These are phyloP conservation scores for Euzetes globulus DNA, from an alignment of 2,888 invertebrate species.

Conservation along the genomic window DNA sequence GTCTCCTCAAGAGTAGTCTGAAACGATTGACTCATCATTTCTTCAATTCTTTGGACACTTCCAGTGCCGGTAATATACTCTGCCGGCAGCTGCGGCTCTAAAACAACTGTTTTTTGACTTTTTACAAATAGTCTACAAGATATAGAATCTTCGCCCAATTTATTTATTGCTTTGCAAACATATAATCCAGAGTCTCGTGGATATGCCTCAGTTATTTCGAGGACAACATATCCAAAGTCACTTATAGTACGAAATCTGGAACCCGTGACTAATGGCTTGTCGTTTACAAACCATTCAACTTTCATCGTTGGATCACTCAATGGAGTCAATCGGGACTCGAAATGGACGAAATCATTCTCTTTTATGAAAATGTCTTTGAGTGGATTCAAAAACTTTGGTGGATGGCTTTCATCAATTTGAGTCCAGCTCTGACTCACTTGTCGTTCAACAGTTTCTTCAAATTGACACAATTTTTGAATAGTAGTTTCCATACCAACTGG, in stretches of 20 bases:
- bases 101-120: slow-evolving; percentile 48
- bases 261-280: slow-evolving; percentile 49
- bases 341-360: slow-evolving; percentile 61
- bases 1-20: slow-evolving; percentile 51
- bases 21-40: slow-evolving; percentile 46
- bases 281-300: slow-evolving; percentile 87
- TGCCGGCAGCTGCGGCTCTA: slow-evolving; percentile 82
- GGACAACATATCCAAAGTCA: slow-evolving; percentile 90
- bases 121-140: slow-evolving; percentile 59
- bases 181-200: slow-evolving; percentile 92
- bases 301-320: slow-evolving; percentile 82
- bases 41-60: slow-evolving; percentile 83
- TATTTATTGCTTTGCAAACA: slow-evolving; percentile 85
- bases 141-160: slow-evolving; percentile 66
- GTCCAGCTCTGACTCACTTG: slow-evolving; percentile 17
- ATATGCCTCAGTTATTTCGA: slow-evolving; percentile 88
- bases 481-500: slow-evolving; percentile 89
- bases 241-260: slow-evolving; percentile 96
- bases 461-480: slow-evolving; percentile 73
- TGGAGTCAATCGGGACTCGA: slow-evolving; percentile 91
- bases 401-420: slow-evolving; percentile 45
- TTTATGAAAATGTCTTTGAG: slow-evolving; percentile 38
- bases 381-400: slow-evolving; percentile 31
- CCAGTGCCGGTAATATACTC: slow-evolving; percentile 90
- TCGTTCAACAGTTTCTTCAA: background rate